phyloP scores from a whole-genome alignment of 2,797 vertebrate species.

The Picus viridis region DNA sequence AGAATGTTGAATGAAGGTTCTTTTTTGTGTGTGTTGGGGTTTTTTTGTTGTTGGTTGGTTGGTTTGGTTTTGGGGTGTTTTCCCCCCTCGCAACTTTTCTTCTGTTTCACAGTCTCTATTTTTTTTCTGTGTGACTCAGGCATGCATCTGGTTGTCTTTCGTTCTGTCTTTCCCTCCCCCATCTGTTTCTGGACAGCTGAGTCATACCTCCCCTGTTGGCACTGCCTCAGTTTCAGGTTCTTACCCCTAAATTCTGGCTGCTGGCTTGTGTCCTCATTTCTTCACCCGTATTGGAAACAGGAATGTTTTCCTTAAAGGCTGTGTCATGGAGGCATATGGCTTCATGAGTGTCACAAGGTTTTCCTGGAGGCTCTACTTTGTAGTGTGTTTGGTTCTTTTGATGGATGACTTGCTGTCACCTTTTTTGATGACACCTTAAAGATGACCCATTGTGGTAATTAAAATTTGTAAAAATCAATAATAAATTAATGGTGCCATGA shows the following conservation, averaged over 20 bases:
- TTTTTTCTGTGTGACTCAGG: background rate
- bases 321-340: accelerated
- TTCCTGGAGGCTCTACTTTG: background rate
- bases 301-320: background rate
- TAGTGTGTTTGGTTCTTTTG: background rate
- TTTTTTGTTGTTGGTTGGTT: no score
- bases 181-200: slow-evolving; percentile 21
- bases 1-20: background rate
- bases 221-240: background rate
- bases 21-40: background rate
- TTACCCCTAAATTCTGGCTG: background rate
- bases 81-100: background rate
- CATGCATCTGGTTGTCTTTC: background rate
- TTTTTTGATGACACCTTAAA: background rate
- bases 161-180: background rate
- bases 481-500: background rate
- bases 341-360: accelerated
- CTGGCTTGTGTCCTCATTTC: background rate
- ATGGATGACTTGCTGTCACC: background rate
- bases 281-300: background rate
- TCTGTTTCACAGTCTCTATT: background rate
- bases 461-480: background rate
- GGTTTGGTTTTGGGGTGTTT: no score
- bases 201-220: background rate
- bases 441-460: background rate